Evolutionary conservation across 1,140 invertebrate species (phyloP).

Genomic region (Phortica variegata): DNA sequence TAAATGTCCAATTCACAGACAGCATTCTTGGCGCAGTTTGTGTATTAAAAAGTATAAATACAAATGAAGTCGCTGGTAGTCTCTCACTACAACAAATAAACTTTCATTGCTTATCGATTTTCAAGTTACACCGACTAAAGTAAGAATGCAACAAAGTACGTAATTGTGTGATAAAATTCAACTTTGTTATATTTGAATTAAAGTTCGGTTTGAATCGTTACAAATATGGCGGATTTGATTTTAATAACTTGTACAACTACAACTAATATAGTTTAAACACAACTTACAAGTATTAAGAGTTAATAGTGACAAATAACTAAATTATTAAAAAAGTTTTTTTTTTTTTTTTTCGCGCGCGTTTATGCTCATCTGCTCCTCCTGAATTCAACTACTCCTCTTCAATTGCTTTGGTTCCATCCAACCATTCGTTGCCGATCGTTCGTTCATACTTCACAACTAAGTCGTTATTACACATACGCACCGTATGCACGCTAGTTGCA

Average conservation of each 20-base stretch:
- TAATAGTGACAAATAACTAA: constrained; percentile 4
- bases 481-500: constrained; percentile 49
- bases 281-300: constrained; percentile 24
- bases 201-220: constrained; percentile 33
- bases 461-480: constrained; percentile 44
- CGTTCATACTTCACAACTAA: constrained; percentile 35
- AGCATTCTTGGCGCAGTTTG: too few species aligned
- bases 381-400: not conserved
- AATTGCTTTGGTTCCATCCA: not conserved
- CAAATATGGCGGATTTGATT: constrained; percentile 36
- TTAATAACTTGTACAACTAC: not conserved
- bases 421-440: constrained; percentile 2
- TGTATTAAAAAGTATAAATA: too few species aligned
- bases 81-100: constrained; percentile 15
- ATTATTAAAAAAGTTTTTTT: constrained; percentile 17
- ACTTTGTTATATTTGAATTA: constrained; percentile 3
- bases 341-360: constrained; percentile 1
- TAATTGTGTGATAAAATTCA: too few species aligned
- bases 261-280: constrained; percentile 21
- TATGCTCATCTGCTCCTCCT: constrained; percentile 30
- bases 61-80: too few species aligned
- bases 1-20: constrained; percentile 24
- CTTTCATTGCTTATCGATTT: constrained; percentile 22
- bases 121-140: too few species aligned
- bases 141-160: too few species aligned